These are phyloP conservation scores for Aegithalos caudatus DNA, from an alignment of 2,113 vertebrate species.

Conservation along the genomic window DNA sequence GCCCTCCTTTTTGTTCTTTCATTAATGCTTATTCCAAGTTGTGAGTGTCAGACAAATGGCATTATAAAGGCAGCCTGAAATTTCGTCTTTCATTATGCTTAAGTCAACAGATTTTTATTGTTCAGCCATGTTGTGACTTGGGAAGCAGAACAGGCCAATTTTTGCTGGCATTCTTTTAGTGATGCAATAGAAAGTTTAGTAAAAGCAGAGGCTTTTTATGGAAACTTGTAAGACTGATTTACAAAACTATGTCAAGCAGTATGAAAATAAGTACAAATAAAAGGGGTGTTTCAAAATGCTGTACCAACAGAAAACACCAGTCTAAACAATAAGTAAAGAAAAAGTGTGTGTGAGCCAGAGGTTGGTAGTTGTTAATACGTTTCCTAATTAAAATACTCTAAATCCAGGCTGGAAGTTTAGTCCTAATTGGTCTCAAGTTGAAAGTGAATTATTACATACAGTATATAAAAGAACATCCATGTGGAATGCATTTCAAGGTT, in stretches of 20 bases:
- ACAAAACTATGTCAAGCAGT: not conserved
- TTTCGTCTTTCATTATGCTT: not conserved
- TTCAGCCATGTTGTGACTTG: not conserved
- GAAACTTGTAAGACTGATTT: not conserved
- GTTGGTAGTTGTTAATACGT: not conserved
- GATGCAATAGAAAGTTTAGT: not conserved
- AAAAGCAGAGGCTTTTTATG: not conserved
- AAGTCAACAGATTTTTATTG: not conserved
- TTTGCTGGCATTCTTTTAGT: not conserved
- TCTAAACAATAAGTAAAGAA: not conserved
- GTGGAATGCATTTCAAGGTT: not conserved
- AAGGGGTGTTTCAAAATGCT: not conserved
- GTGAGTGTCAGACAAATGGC: not conserved
- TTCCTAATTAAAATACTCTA: not conserved
- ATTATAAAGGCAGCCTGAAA: not conserved
- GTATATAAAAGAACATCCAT: not conserved
- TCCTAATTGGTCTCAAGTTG: not conserved
- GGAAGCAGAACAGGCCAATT: not conserved
- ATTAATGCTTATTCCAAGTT: not conserved
- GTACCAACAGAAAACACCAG: not conserved
- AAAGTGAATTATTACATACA: not conserved
- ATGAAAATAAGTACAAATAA: conserved; percentile 10
- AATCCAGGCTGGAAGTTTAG: not conserved
- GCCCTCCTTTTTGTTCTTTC: not conserved
- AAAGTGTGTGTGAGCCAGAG: not conserved